Conservation (phyloP, 2,797 vertebrate species). For the Carcharodon carcharias region DNA sequence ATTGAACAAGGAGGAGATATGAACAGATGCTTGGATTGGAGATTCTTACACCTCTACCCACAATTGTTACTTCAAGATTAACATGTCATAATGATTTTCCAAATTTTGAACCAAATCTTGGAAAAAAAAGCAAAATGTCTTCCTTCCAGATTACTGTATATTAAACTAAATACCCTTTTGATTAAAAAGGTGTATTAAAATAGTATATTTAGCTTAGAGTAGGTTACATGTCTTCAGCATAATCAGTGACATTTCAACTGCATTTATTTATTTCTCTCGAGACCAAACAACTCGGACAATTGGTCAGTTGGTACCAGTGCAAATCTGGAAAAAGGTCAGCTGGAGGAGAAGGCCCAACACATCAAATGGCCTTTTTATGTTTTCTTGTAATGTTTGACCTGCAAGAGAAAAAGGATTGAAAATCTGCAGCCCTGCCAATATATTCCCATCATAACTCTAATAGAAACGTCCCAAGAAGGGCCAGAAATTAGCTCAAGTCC, state of each 20-base stretch:
- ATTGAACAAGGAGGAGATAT: background rate
- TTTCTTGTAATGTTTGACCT: background rate
- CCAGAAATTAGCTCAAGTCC: background rate
- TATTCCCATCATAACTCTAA: background rate
- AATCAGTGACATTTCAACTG: background rate
- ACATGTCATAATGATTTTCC: background rate
- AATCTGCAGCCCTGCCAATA: background rate
- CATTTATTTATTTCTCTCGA: background rate
- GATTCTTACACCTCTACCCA: background rate
- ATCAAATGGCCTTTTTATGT: background rate
- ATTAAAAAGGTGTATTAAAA: background rate
- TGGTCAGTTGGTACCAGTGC: background rate
- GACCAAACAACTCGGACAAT: background rate
- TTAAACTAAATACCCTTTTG: background rate
- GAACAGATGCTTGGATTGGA: background rate
- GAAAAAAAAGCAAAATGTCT: background rate
- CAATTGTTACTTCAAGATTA: background rate
- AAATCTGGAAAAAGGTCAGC: background rate
- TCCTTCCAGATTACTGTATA: background rate
- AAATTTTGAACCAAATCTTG: background rate
- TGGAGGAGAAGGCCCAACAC: background rate
- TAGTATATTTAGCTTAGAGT: background rate
- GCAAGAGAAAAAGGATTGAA: background rate
- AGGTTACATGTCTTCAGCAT: background rate
- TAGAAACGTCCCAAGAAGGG: background rate